Conservation (phyloP, 2,888 invertebrate genomes). For the Malthinus flaveolus region DNA sequence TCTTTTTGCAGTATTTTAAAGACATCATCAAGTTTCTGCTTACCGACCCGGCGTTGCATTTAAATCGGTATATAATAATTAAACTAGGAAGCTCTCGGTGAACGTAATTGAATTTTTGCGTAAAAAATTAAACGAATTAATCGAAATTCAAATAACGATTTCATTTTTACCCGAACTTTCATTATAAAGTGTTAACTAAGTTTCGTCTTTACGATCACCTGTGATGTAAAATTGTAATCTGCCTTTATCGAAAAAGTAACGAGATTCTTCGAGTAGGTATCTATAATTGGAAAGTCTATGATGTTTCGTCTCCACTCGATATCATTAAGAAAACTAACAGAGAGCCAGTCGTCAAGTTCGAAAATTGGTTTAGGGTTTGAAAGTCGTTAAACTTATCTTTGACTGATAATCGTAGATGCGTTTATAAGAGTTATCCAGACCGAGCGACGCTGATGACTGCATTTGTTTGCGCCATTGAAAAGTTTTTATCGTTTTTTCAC, state of each 20-base stretch:
- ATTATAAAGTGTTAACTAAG: too few relatives aligned
- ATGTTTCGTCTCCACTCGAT: slow-evolving; percentile 22
- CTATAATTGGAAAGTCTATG: slow-evolving; percentile 26
- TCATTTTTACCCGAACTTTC: background rate
- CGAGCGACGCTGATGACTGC: slow-evolving; percentile 28
- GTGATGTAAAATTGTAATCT: too few relatives aligned
- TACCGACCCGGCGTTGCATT: slow-evolving; percentile 35
- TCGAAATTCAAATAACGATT: background rate
- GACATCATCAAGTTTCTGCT: slow-evolving; percentile 35
- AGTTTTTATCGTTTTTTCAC: slow-evolving; percentile 31
- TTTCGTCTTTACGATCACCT: too few relatives aligned
- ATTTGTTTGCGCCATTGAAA: slow-evolving; percentile 30
- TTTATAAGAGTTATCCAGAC: slow-evolving; percentile 28
- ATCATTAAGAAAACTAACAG: slow-evolving; percentile 29
- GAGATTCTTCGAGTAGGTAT: slow-evolving; percentile 3
- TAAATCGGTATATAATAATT: too few relatives aligned
- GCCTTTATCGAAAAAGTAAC: too few relatives aligned
- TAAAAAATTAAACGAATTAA: too few relatives aligned
- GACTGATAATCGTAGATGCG: slow-evolving; percentile 27
- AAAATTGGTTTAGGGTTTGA: slow-evolving; percentile 30
- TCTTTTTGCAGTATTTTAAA: slow-evolving; percentile 31
- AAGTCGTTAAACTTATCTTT: slow-evolving; percentile 28
- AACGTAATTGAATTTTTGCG: too few relatives aligned
- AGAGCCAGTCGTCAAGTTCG: slow-evolving; percentile 27
- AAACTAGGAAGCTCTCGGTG: too few relatives aligned